Base-by-base conservation (phyloP, 2,888 invertebrate species). In the Scaptomyza tumidula region DNA sequence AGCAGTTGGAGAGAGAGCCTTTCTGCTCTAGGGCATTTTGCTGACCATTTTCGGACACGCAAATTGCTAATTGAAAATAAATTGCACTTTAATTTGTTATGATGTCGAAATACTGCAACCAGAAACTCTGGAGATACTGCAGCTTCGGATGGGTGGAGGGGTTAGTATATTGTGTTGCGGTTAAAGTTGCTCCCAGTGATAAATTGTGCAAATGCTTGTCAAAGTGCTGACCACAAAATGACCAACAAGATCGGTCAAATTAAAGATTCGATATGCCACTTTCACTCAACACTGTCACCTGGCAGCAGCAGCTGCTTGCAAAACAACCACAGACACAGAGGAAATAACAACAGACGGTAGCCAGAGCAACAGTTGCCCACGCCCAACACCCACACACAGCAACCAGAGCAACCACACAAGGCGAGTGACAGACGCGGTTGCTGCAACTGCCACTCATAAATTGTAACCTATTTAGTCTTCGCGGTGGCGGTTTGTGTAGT, bases 31-130 rank as follows among this genome's bases (percentile, higher is more conserved):
- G 50, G 49, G 68, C 77, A 63, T 69, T 78, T 78, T 74, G 60
- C 61, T 41, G 69, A 73, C 55, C 68, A 73, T 46, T 64, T 52
- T 57, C 46, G 60, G 56, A 58, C 89, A 89, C 82, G 89, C 89
- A 86, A 86, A 88, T 84, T 75, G 86, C 85, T 86, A 89, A 86
- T 86, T 86, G 86, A 86, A 86, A 89, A 74, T 89, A 89, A 86
- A 89, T 86, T 86, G 86, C 89, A 72, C 74, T 89, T 88, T 86
- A 86, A 86, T 86, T 88, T 89, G 85, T 70, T 81, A 65, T 63
- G 75, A 78, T 74, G 70, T 66, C 60, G 58, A 69, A 53, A 57
- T 52, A 57, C 57, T 41, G 55, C 46, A 44, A 57, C 52, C 52
- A 53, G 37, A n/a, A 44, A 48, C 43, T 14, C n/a, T 43, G 6